phyloP scores from a whole-genome alignment of 1,140 invertebrate species.

The Drosophila equinoxialis region DNA sequence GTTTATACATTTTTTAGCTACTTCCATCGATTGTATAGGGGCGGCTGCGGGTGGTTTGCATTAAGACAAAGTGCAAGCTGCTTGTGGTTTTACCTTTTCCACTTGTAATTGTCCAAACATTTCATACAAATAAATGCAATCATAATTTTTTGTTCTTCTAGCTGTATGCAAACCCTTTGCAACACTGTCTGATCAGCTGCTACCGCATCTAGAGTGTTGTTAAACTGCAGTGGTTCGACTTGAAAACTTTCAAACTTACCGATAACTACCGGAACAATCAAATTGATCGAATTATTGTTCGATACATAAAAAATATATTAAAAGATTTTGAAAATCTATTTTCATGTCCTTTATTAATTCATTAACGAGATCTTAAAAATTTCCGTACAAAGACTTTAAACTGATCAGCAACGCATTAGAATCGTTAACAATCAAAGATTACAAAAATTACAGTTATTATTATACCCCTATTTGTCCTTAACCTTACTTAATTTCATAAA shows the following conservation, averaged over 20 bases:
- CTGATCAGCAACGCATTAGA: too few relatives aligned
- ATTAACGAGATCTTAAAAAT: too few relatives aligned
- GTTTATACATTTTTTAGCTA: slow-evolving; percentile 15
- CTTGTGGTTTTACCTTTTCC: slow-evolving; percentile 11
- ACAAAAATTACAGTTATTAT: too few relatives aligned
- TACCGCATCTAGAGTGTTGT: not conserved
- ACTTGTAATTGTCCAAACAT: slow-evolving; percentile 3
- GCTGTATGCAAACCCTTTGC: slow-evolving; percentile 2
- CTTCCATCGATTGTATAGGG: slow-evolving; percentile 37
- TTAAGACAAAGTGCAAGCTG: slow-evolving; percentile 44
- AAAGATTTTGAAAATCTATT: too few relatives aligned
- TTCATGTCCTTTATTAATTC: too few relatives aligned
- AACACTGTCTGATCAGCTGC: slow-evolving; percentile 9
- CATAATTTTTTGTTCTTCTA: not conserved
- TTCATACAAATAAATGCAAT: not conserved
- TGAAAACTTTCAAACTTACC: not conserved
- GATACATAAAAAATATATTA: too few relatives aligned
- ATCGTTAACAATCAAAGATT: too few relatives aligned
- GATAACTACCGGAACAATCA: too few relatives aligned
- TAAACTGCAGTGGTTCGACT: not conserved
- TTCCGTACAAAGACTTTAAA: too few relatives aligned
- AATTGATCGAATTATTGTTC: too few relatives aligned
- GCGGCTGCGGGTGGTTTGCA: slow-evolving; percentile 47
- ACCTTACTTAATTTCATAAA: too few relatives aligned
- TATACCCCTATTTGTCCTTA: too few relatives aligned